phyloP scores from a whole-genome alignment of 2,797 vertebrate genomes.

The Muraenolepis orangiensis region DNA sequence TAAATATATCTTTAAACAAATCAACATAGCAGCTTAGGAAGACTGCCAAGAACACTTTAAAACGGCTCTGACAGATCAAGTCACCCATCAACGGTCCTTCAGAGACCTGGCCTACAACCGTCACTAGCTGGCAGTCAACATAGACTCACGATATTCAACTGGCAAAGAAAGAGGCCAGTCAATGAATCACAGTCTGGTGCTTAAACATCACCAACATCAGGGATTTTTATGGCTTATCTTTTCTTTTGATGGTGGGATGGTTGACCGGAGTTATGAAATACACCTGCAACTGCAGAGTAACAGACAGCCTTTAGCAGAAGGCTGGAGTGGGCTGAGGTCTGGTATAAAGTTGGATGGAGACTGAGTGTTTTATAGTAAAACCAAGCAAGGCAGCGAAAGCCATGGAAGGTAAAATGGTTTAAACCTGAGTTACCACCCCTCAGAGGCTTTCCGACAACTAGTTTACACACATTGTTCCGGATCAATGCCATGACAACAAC shows the following conservation, averaged over 20 bases:
- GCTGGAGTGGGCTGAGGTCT: too few species aligned
- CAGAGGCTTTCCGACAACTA: constrained; percentile 41
- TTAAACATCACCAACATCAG: constrained; percentile 47
- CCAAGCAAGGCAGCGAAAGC: too few species aligned
- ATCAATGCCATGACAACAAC: constrained; percentile 39
- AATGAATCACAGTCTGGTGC: constrained; percentile 46
- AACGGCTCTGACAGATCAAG: constrained; percentile 22
- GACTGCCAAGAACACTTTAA: constrained; percentile 37
- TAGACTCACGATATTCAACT: background rate
- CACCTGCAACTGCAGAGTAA: constrained; percentile 28
- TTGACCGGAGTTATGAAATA: constrained; percentile 37
- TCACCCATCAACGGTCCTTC: constrained; percentile 33
- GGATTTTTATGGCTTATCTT: constrained; percentile 45
- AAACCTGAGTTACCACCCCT: constrained; percentile 11
- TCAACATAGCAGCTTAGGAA: background rate
- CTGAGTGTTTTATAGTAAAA: constrained; percentile 4
- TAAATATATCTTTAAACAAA: background rate
- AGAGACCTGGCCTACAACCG: background rate
- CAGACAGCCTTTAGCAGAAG: too few species aligned
- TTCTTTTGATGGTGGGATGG: constrained; percentile 39
- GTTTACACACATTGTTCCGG: constrained; percentile 21
- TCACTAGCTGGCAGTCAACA: constrained; percentile 3
- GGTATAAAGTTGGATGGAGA: too few species aligned
- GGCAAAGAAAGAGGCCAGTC: constrained; percentile 18
- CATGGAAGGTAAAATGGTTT: too few species aligned